Conservation (phyloP, 1,140 invertebrate species). For the Archegozetes longisetosus region DNA sequence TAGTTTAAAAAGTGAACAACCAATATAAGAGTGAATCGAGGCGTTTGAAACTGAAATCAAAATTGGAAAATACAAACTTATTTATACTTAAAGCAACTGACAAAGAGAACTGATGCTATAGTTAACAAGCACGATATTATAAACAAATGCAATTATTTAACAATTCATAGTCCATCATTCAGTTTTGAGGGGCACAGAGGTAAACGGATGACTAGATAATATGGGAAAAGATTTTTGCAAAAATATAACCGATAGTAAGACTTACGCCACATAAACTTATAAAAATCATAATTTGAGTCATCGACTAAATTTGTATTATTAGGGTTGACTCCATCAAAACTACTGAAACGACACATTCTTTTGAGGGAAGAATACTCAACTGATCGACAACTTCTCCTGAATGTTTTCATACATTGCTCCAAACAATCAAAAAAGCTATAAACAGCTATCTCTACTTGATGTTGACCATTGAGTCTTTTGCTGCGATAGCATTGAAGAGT, state of each 20-base stretch:
- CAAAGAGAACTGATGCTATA: too few species aligned
- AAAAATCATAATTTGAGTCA: conserved; percentile 77
- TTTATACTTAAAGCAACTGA: too few species aligned
- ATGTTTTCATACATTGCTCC: conserved; percentile 60
- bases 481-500: conserved; percentile 74
- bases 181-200: too few species aligned
- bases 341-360: conserved; percentile 60
- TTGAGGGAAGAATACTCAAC: conserved; percentile 70
- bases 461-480: conserved; percentile 61
- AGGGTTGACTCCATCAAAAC: conserved; percentile 41
- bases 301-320: conserved; percentile 47
- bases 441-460: conserved; percentile 72
- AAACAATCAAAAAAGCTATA: conserved; percentile 68
- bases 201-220: too few species aligned
- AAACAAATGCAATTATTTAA: too few species aligned
- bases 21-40: too few species aligned
- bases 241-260: conserved; percentile 25
- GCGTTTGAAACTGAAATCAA: too few species aligned
- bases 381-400: conserved; percentile 43
- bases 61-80: too few species aligned
- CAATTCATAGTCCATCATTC: too few species aligned
- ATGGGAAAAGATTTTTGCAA: too few species aligned
- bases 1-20: too few species aligned
- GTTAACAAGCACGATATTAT: too few species aligned
- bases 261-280: conserved; percentile 56